These are phyloP conservation scores for Microtus ochrogaster DNA, from an alignment of 2,113 vertebrate genomes.

Conservation along the genomic window DNA sequence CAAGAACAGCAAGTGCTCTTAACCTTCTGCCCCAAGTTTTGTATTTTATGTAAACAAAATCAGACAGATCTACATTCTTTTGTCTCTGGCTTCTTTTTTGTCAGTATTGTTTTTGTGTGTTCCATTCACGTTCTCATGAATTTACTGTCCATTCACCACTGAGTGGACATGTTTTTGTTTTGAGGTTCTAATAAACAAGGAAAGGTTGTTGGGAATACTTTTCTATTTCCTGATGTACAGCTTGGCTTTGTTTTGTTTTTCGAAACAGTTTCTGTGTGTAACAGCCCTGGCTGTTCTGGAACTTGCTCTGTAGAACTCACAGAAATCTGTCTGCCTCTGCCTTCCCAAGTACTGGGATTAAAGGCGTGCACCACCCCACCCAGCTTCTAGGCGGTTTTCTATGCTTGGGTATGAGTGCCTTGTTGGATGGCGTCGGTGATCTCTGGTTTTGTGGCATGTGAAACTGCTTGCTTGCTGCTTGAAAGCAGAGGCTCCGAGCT, in stretches of 20 bases:
- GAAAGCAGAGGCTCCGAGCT: background rate
- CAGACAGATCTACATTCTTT: background rate
- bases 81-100: conserved; percentile 35
- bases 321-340: background rate
- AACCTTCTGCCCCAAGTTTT: background rate
- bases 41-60: conserved; percentile 33
- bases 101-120: background rate
- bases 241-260: background rate
- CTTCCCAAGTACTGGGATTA: background rate
- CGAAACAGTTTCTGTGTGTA: background rate
- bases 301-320: background rate
- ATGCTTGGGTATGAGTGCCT: background rate
- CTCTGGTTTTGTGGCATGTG: background rate
- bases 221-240: background rate
- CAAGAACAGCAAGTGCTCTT: background rate
- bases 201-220: conserved; percentile 1
- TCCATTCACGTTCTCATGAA: background rate
- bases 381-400: background rate
- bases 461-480: background rate
- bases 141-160: background rate
- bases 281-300: background rate
- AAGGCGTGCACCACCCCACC: background rate
- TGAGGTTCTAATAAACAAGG: conserved; percentile 29
- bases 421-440: background rate
- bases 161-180: conserved; percentile 2